Conservation (phyloP, 2,888 invertebrate genomes). For the Hirtodrosophila alboralis region DNA sequence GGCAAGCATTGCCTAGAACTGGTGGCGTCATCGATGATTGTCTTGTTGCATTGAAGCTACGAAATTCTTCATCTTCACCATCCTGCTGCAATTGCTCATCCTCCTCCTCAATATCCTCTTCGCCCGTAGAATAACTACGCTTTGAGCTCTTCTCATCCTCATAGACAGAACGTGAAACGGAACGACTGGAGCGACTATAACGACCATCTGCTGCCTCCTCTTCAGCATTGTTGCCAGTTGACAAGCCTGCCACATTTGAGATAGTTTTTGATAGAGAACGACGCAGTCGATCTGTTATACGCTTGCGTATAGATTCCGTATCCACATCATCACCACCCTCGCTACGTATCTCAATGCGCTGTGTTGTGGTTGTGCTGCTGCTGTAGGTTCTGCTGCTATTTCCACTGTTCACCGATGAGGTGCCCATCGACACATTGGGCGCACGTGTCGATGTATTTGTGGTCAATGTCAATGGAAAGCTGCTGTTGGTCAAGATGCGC, state of each 20-base stretch:
- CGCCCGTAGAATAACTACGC: slow-evolving; percentile 75
- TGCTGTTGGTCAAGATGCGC: slow-evolving; percentile 44
- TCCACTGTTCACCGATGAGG: slow-evolving; percentile 76
- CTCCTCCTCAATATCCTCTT: slow-evolving; percentile 56
- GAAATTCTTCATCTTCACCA: slow-evolving; percentile 48
- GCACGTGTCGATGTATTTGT: slow-evolving; percentile 72
- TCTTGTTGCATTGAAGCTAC: slow-evolving; percentile 70
- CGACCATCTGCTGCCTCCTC: slow-evolving; percentile 68
- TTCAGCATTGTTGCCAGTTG: slow-evolving; percentile 55
- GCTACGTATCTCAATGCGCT: slow-evolving; percentile 79
- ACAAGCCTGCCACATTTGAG: slow-evolving; percentile 57
- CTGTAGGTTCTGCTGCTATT: slow-evolving; percentile 63
- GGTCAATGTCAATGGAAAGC: slow-evolving; percentile 71
- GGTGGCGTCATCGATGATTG: slow-evolving; percentile 46
- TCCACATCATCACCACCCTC: slow-evolving; percentile 63
- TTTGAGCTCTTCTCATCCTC: slow-evolving; percentile 82
- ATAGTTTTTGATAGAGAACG: slow-evolving; percentile 82
- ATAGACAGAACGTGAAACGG: slow-evolving; percentile 79
- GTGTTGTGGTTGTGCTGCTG: slow-evolving; percentile 73
- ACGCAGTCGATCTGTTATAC: slow-evolving; percentile 79
- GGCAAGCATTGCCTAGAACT: slow-evolving; percentile 55
- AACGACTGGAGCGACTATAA: slow-evolving; percentile 74
- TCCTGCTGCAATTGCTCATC: slow-evolving; percentile 41
- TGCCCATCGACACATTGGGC: slow-evolving; percentile 44
- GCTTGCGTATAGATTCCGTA: slow-evolving; percentile 76